A percentile compares a stretch with the other conserved stretches of the same genome.
These are phyloP conservation scores for Papilio aristodemus DNA, from an alignment of 1,140 invertebrate genomes.

Conservation along the genomic window DNA sequence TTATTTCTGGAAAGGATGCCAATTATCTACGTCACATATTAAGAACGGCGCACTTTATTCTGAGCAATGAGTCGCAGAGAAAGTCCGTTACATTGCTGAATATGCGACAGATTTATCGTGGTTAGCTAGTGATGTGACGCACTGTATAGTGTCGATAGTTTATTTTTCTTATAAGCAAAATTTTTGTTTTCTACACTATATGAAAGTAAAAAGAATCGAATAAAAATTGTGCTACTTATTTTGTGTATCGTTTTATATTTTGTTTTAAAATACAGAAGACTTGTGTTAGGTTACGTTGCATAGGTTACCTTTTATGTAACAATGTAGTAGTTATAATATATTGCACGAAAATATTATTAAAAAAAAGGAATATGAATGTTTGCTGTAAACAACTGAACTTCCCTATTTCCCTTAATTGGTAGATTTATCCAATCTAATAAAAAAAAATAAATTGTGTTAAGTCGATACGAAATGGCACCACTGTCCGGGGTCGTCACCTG, in stretches of 20 bases:
- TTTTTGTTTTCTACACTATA: too few relatives aligned
- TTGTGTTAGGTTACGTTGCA: too few relatives aligned
- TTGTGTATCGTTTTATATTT: too few relatives aligned
- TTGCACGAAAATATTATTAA: not conserved
- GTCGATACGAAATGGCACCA: slow-evolving; percentile 47
- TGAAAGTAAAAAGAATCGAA: too few relatives aligned
- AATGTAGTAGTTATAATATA: too few relatives aligned
- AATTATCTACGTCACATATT: slow-evolving; percentile 78
- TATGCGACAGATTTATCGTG: slow-evolving; percentile 79
- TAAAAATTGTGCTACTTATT: too few relatives aligned
- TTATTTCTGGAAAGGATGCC: slow-evolving; percentile 72
- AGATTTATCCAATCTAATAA: slow-evolving; percentile 22
- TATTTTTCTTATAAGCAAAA: too few relatives aligned
- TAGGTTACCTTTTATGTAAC: too few relatives aligned
- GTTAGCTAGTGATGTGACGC: slow-evolving; percentile 54
- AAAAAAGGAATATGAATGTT: slow-evolving; percentile 5
- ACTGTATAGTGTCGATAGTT: slow-evolving; percentile 11
- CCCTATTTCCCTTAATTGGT: slow-evolving; percentile 8
- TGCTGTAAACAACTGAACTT: slow-evolving; percentile 39
- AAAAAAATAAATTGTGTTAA: slow-evolving; percentile 32
- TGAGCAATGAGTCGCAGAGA: slow-evolving; percentile 74
- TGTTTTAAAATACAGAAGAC: too few relatives aligned
- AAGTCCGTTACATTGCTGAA: slow-evolving; percentile 79
- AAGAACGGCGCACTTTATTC: slow-evolving; percentile 72
- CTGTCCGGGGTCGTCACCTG: slow-evolving; percentile 70